Base-by-base conservation (phyloP, 2,888 invertebrate species). In the Nemapogon koenigi region DNA sequence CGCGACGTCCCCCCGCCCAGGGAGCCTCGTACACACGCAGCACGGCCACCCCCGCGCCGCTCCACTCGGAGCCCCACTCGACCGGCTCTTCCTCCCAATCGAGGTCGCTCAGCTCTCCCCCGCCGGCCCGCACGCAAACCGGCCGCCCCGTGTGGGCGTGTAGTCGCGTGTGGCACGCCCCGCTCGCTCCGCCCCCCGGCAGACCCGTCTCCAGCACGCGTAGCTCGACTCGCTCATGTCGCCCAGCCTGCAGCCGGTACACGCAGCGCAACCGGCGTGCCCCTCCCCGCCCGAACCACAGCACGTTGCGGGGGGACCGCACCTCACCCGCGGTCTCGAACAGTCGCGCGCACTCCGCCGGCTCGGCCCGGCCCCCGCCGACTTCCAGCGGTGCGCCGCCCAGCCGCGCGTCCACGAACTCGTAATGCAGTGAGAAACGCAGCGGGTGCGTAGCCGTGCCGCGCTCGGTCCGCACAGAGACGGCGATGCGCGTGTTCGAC, bases 211-310 rank as follows among this genome's bases (percentile, higher is more conserved):
- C 87, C 51, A 85, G 83, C 40, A 90, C 58, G 2, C 85, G 83
- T 7, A 90, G 65, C 13, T 83, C 75, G 3, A 90, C 84, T 35
- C 87, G 76, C 50, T 87, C 88, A 16, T 84, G 84, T 1, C 81
- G 66, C 11, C 81, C 83, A 1, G 88, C 87, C 57, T 88, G 87
- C 47, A 91, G 82, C 41, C 91, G 83, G 59, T 90, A 91, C 38
- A 88, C 81, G 59, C 92, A 93, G 40, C 89, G 88, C 39, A 92
- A 64, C 46, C 87, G 86, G 43, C 81, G 82, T 19, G 89, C 86
- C 3, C 94, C 93, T 1, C 94, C 93, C 29, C 93, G 82, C 0
- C 93, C 94, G 58, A 87, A 93, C 52, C 93, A 82, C 57, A 93
- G 87, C 2, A 91, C 88, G 61, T 92, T 92, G 11, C 89, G 88